These are phyloP conservation scores for Cottus gobio DNA, from an alignment of 2,113 vertebrate species.

Conservation along the genomic window DNA sequence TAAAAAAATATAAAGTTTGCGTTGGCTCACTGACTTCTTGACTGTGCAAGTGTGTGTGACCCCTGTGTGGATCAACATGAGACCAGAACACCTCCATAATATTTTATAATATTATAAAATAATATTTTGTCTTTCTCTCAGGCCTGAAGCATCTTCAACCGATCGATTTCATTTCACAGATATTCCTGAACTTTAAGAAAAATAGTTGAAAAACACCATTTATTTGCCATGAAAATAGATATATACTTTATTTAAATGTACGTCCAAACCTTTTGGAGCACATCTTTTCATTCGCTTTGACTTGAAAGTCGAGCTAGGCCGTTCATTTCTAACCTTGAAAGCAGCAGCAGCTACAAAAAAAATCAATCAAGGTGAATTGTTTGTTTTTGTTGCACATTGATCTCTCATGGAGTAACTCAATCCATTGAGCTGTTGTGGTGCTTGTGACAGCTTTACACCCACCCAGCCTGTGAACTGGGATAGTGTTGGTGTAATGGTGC, in stretches of 20 bases:
- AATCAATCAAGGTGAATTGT: too few species aligned
- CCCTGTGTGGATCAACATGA: neutral
- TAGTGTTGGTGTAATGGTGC: neutral
- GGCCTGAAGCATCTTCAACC: neutral
- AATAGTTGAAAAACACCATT: too few species aligned
- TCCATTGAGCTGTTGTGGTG: neutral
- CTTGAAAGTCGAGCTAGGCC: neutral
- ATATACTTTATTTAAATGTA: too few species aligned
- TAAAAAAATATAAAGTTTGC: conserved; percentile 55
- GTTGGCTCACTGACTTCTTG: conserved; percentile 42
- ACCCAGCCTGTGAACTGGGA: neutral
- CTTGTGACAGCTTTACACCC: too few species aligned
- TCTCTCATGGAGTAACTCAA: neutral
- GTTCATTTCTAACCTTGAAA: neutral
- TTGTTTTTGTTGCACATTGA: neutral
- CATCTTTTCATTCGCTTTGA: neutral
- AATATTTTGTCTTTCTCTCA: neutral
- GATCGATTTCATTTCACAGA: neutral
- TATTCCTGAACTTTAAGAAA: neutral
- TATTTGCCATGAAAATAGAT: too few species aligned
- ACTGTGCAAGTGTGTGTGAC: neutral
- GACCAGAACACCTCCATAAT: neutral
- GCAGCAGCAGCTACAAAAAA: neutral
- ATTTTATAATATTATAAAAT: too few species aligned
- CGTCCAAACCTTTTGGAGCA: too few species aligned